Evolutionary conservation across 2,797 vertebrate species (phyloP).

Genomic region (Scolopax rusticola): DNA sequence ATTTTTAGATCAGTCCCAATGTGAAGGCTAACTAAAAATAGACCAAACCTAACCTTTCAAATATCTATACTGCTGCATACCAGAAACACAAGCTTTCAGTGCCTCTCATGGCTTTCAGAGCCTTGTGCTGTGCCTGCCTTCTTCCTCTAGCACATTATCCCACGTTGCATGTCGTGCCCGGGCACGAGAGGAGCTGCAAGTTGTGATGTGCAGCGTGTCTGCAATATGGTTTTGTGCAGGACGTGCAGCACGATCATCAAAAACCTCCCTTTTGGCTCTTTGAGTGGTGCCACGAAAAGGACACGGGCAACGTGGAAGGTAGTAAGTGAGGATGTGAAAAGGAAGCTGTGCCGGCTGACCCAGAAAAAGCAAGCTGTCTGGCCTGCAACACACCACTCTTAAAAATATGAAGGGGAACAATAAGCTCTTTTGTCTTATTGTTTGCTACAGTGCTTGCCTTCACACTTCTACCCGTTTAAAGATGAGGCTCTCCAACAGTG

Average conservation of each 20-base stretch:
- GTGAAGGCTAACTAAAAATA: constrained; percentile 78
- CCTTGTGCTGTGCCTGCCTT: constrained; percentile 44
- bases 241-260: background rate
- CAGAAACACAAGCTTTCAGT: constrained; percentile 40
- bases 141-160: constrained; percentile 28
- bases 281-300: constrained; percentile 13
- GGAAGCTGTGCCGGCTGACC: background rate
- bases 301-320: background rate
- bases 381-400: constrained; percentile 2
- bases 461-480: constrained; percentile 5
- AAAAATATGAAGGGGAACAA: constrained; percentile 19
- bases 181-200: background rate
- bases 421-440: constrained; percentile 14
- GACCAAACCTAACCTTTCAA: constrained; percentile 73
- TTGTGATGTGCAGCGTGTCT: background rate
- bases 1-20: constrained; percentile 66
- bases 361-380: background rate
- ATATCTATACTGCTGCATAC: constrained; percentile 67
- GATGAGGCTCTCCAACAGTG: background rate
- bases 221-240: background rate
- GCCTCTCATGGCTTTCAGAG: constrained; percentile 60
- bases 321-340: background rate
- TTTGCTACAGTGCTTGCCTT: background rate
- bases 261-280: background rate
- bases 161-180: background rate